A percentile compares a stretch with the other conserved stretches of the same genome.
phyloP scores from a whole-genome alignment of 2,797 vertebrate species.

The Pseudochaenichthys georgianus region DNA sequence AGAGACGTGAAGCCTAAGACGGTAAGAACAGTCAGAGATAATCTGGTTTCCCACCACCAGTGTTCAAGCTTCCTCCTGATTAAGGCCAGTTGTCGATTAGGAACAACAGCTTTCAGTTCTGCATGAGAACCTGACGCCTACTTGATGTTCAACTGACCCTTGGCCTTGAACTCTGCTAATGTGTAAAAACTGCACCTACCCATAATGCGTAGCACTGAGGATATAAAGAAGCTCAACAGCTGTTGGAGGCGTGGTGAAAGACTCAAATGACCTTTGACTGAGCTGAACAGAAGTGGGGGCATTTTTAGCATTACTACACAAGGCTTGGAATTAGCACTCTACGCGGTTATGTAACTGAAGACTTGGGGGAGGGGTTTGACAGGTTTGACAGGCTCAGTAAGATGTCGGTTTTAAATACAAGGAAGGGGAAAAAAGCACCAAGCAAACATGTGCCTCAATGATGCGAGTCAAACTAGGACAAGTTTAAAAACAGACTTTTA shows the following conservation, averaged over 20 bases:
- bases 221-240: slow-evolving; percentile 38
- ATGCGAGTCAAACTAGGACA: neutral
- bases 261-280: slow-evolving; percentile 4
- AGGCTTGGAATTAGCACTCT: neutral
- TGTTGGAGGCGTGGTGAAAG: slow-evolving; percentile 13
- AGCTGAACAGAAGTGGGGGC: neutral
- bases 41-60: neutral
- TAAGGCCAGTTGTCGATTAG: slow-evolving; percentile 15
- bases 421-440: neutral
- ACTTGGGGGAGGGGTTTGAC: neutral
- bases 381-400: neutral
- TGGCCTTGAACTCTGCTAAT: slow-evolving; percentile 20
- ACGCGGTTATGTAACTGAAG: neutral
- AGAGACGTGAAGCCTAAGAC: too few species aligned
- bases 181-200: slow-evolving; percentile 1
- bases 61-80: neutral
- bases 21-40: neutral
- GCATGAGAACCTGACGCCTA: neutral
- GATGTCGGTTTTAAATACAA: neutral
- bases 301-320: neutral
- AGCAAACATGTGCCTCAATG: neutral
- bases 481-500: neutral
- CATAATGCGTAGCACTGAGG: slow-evolving; percentile 8
- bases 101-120: slow-evolving; percentile 13
- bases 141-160: slow-evolving; percentile 16